Evolutionary conservation across 2,888 invertebrate genomes (phyloP).

Genomic region (Andrena bucephala): DNA sequence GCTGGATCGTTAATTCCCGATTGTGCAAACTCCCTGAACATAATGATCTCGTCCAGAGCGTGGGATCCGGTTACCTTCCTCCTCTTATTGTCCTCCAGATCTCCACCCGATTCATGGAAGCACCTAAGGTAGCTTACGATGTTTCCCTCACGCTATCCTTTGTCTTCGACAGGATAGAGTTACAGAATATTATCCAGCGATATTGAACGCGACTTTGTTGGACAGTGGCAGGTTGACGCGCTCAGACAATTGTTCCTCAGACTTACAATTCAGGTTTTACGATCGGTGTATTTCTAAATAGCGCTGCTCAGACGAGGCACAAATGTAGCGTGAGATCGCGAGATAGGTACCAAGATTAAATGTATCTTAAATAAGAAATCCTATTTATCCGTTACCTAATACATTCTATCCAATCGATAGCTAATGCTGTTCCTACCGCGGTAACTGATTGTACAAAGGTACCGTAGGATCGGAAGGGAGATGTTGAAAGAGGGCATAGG

Average conservation of each 20-base stretch:
- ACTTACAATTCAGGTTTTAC: background rate
- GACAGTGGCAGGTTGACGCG: conserved; percentile 16
- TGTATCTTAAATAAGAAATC: conserved; percentile 36
- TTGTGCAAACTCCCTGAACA: conserved; percentile 69
- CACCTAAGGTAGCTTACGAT: conserved; percentile 50
- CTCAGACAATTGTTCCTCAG: background rate
- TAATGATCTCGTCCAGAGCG: conserved; percentile 69
- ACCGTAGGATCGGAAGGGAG: conserved; percentile 37
- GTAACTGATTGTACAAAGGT: conserved; percentile 41
- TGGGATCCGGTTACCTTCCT: conserved; percentile 72
- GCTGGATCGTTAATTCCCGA: conserved; percentile 73
- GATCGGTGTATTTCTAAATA: background rate
- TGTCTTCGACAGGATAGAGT: conserved; percentile 52
- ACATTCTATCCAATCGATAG: conserved; percentile 77
- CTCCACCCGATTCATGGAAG: conserved; percentile 60
- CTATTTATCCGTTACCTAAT: conserved; percentile 75
- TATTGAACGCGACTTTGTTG: conserved; percentile 37
- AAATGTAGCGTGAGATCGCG: too few relatives aligned
- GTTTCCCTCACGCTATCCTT: conserved; percentile 52
- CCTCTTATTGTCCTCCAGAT: conserved; percentile 63
- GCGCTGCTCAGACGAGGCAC: too few relatives aligned
- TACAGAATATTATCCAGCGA: conserved; percentile 48
- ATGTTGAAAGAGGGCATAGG: conserved; percentile 41
- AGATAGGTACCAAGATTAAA: background rate
- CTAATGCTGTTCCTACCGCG: conserved; percentile 41